Percentiles rank a stretch among this genome's conserved stretches.
Conservation (phyloP, 2,113 vertebrate genomes). For the Grammomys dolichurus region DNA sequence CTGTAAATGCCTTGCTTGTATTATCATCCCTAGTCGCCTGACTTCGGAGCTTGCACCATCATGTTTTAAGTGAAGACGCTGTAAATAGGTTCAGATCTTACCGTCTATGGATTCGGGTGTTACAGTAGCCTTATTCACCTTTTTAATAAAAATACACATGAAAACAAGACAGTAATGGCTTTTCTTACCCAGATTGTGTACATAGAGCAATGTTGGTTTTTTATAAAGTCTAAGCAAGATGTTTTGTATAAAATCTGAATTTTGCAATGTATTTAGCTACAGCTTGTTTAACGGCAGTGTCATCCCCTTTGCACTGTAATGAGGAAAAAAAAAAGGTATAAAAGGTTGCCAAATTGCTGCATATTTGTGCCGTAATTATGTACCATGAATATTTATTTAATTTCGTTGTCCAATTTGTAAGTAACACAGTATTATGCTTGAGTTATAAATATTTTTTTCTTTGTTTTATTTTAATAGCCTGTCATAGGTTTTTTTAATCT, state of each 20-base stretch:
- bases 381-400: slow-evolving; percentile 99
- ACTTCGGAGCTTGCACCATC: slow-evolving; percentile 98
- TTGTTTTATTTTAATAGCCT: slow-evolving; percentile 89
- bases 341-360: slow-evolving; percentile 99
- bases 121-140: slow-evolving; percentile 99
- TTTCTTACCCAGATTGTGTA: slow-evolving; percentile 98
- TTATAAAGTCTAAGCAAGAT: slow-evolving; percentile 99
- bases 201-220: slow-evolving; percentile 94
- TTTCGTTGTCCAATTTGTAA: slow-evolving; percentile 97
- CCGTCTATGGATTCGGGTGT: slow-evolving; percentile 98
- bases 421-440: slow-evolving; percentile 98
- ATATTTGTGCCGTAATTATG: slow-evolving; percentile 99
- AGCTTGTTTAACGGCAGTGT: slow-evolving; percentile 96
- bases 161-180: slow-evolving; percentile 92
- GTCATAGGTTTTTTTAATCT: slow-evolving; percentile 91
- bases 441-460: slow-evolving; percentile 93
- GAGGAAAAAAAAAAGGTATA: slow-evolving; percentile 94
- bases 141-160: slow-evolving; percentile 91
- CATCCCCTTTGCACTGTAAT: slow-evolving; percentile 98
- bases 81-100: slow-evolving; percentile 99
- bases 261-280: slow-evolving; percentile 99
- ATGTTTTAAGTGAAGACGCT: slow-evolving; percentile 96
- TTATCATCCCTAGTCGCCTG: slow-evolving; percentile 93
- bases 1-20: slow-evolving; percentile 99
- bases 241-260: slow-evolving; percentile 99